Percentiles rank a stretch among this genome's conserved stretches.
phyloP scores from a whole-genome alignment of 2,888 invertebrate species.

The Diplazon laetatorius region DNA sequence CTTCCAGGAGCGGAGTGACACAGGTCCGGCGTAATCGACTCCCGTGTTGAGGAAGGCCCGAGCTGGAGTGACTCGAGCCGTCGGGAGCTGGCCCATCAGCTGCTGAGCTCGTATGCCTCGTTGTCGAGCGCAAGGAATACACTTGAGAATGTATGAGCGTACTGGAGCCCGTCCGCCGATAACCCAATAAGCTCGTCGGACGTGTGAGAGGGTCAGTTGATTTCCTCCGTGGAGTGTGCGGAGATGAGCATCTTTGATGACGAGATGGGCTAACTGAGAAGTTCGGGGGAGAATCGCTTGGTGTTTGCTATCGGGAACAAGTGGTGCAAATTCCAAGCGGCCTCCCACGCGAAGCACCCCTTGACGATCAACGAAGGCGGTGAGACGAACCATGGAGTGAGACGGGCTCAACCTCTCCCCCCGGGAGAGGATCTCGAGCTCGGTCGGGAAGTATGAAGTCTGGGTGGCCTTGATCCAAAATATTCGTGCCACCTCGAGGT shows the following conservation, averaged over 20 bases:
- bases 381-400: conserved; percentile 29
- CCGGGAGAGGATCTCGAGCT: conserved; percentile 22
- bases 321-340: conserved; percentile 24
- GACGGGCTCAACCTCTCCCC: neutral
- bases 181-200: conserved; percentile 59
- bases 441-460: conserved; percentile 25
- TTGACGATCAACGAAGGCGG: conserved; percentile 38
- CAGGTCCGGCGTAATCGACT: conserved; percentile 27
- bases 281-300: conserved; percentile 51
- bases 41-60: neutral
- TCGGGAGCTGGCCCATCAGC: conserved; percentile 12
- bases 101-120: neutral
- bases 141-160: conserved; percentile 4
- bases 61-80: neutral
- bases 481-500: neutral
- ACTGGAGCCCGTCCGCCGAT: conserved; percentile 16
- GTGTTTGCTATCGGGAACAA: conserved; percentile 37
- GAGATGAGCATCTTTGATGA: conserved; percentile 49
- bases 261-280: conserved; percentile 30
- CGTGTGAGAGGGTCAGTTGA: conserved; percentile 48
- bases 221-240: conserved; percentile 57
- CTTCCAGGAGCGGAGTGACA: neutral
- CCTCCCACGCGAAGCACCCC: conserved; percentile 57
- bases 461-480: conserved; percentile 46
- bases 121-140: neutral